Conservation (phyloP, 2,797 vertebrate species). For the Loriculus beryllinus region DNA sequence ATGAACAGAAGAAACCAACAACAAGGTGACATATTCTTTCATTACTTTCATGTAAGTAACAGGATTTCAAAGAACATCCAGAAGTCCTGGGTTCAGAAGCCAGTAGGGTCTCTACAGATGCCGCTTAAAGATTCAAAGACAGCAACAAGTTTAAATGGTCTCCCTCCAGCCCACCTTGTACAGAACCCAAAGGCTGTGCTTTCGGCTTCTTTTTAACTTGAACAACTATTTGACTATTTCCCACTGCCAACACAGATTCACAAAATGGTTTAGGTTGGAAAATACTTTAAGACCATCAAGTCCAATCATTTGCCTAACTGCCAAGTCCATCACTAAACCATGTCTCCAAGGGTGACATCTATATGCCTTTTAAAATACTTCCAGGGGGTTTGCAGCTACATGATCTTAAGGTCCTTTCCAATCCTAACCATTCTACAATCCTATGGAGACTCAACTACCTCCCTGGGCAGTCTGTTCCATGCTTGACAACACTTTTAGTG, state of each 20-base stretch:
- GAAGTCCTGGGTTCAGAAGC: neutral
- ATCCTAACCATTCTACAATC: neutral
- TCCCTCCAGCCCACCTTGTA: neutral
- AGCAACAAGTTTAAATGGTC: neutral
- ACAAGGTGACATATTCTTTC: neutral
- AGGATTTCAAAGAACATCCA: neutral
- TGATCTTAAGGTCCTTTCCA: neutral
- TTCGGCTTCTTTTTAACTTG: neutral
- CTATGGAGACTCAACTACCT: neutral
- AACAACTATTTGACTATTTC: neutral
- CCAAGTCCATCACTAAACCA: neutral
- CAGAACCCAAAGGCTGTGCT: neutral
- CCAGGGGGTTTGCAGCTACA: neutral
- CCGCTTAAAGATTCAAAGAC: neutral
- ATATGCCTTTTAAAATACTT: neutral
- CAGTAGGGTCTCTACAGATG: neutral
- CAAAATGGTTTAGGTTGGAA: neutral
- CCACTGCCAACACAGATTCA: neutral
- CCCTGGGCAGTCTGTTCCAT: neutral
- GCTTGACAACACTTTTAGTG: neutral
- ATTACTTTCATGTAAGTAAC: neutral
- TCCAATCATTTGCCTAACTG: neutral
- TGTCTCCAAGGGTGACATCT: neutral
- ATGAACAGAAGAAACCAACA: neutral
- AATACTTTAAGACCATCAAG: neutral